Percentiles rank a stretch among this genome's conserved stretches.
Evolutionary conservation across 2,797 vertebrate species (phyloP).

Genomic region (Phrynocephalus forsythii): DNA sequence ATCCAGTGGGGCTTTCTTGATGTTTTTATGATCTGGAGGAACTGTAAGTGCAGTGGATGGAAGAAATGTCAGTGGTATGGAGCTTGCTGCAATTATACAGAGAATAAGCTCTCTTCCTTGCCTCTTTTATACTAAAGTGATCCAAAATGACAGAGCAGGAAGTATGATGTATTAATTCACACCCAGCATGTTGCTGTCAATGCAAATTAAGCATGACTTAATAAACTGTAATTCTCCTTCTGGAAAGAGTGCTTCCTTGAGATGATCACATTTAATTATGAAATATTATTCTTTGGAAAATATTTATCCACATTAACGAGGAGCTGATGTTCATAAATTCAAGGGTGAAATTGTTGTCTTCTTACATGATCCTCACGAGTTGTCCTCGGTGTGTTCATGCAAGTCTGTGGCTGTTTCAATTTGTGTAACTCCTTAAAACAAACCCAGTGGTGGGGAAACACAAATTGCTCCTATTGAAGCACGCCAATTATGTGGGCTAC

Average conservation of each 20-base stretch:
- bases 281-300: conserved; percentile 66
- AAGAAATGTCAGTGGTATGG: background rate
- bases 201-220: conserved; percentile 67
- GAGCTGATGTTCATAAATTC: conserved; percentile 2
- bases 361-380: background rate
- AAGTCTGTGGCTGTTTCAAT: background rate
- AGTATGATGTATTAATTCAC: conserved; percentile 73
- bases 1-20: background rate
- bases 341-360: conserved; percentile 7
- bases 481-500: too few relatives aligned
- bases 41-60: background rate
- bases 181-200: conserved; percentile 69
- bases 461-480: too few relatives aligned
- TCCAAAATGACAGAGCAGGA: conserved; percentile 54
- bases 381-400: background rate
- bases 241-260: conserved; percentile 55
- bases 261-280: conserved; percentile 69
- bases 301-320: conserved; percentile 49
- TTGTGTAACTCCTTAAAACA: too few relatives aligned
- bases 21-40: background rate
- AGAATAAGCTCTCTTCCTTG: conserved; percentile 54
- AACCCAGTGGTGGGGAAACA: too few relatives aligned
- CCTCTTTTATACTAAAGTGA: conserved; percentile 56
- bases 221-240: conserved; percentile 64
- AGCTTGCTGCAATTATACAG: background rate